Evolutionary conservation across 1,140 invertebrate species (phyloP).

Genomic region (Ooceraea biroi): DNA sequence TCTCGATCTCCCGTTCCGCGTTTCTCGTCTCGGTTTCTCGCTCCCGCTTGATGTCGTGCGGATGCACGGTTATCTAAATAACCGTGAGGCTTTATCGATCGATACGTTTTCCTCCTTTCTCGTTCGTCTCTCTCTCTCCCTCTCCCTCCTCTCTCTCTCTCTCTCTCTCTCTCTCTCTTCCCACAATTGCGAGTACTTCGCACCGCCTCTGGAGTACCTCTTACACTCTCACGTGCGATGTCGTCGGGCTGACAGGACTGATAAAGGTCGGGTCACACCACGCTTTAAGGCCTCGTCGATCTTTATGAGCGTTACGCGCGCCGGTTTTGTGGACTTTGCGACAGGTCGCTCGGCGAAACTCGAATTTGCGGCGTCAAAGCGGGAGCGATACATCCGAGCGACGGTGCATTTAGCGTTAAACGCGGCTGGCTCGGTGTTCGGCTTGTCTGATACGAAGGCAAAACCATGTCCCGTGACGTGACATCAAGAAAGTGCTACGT

Average conservation of each 20-base stretch:
- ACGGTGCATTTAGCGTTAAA: slow-evolving; percentile 1
- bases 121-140: not conserved
- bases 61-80: slow-evolving; percentile 67
- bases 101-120: slow-evolving; percentile 54
- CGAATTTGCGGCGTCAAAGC: not conserved
- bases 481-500: not conserved
- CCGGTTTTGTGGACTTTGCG: slow-evolving; percentile 40
- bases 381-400: not conserved
- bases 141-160: not conserved
- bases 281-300: slow-evolving; percentile 42
- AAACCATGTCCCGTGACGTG: not conserved
- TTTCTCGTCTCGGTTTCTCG: slow-evolving; percentile 26
- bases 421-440: not conserved
- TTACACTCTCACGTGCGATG: slow-evolving; percentile 21
- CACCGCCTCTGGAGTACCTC: slow-evolving; percentile 31
- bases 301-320: slow-evolving; percentile 34
- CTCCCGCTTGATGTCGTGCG: slow-evolving; percentile 34
- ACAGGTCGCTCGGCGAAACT: slow-evolving; percentile 12
- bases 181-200: slow-evolving; percentile 45
- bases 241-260: slow-evolving; percentile 12
- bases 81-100: slow-evolving; percentile 64
- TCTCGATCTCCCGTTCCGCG: slow-evolving; percentile 6
- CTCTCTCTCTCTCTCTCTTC: not conserved
- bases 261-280: slow-evolving; percentile 19
- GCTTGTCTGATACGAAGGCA: not conserved